Evolutionary conservation across 2,888 invertebrate genomes (phyloP), one percentile per base, ranked within the genome.

Genomic region (Hyposoter didymator): DNA sequence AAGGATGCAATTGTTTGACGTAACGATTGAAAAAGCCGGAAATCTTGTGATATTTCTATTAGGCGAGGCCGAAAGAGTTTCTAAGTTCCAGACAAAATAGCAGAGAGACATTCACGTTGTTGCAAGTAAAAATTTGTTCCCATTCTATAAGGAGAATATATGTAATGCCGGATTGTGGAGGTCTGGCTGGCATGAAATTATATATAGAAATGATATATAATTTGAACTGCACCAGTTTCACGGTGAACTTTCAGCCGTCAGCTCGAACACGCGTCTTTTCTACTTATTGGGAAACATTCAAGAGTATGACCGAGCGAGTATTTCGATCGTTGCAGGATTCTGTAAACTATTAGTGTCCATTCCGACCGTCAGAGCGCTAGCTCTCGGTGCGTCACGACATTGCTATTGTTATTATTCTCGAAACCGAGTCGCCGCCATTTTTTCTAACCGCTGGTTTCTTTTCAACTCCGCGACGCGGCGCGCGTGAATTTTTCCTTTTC

Each of bases 401-500:
- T 64, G 67, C 52, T n/a, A 52, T 80, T 76, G 47, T 55, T 70
- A 70, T 79, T 67, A 72, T 76, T 0, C 17, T 55, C 52, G 62
- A 72, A 75, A 78, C 70, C 52, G 47, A 49, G 17, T 2, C 45
- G 28, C 49, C 39, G 83, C 67, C 82, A 72, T 84, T 75, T 87
- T 80, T 75, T 69, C 35, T 19, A 6, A 69, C 55, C 28, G 0
- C n/a, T 47, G 59, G 28, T 32, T 84, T 66, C 69, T 76, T 62
- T 52, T 28, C 52, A 17, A 72, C 62, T 84, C 76, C 88, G 82
- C 52, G 22, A 87, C 87, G 72, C 84, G 32, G 89, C 89, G 87
- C 72, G 78, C 75, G 80, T 74, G 80, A 76, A 83, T 73, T 79
- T 83, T 70, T 66, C 78, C 80, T 73, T 86, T 82, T 84, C 70